Evolutionary conservation across 2,113 vertebrate genomes (phyloP).

Genomic region (Crotalus helleri): DNA sequence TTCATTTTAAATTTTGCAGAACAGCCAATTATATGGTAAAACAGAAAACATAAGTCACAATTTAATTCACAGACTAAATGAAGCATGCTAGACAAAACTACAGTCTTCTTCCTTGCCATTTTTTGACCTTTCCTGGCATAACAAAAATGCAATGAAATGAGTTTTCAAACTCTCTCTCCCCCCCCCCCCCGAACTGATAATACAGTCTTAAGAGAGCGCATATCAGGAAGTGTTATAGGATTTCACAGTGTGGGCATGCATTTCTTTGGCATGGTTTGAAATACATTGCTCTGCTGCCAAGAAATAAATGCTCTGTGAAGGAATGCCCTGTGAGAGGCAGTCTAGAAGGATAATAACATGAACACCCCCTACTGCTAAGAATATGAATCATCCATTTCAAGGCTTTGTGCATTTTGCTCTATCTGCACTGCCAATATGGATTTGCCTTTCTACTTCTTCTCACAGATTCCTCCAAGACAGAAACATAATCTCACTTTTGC

Average conservation of each 20-base stretch:
- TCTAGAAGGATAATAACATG: constrained; percentile 24
- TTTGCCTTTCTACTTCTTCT: constrained; percentile 14
- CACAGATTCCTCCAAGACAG: neutral
- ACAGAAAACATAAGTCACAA: neutral
- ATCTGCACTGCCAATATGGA: constrained; percentile 8
- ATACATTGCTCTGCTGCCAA: constrained; percentile 16
- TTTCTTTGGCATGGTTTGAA: constrained; percentile 18
- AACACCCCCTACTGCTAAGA: constrained; percentile 38
- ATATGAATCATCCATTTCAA: constrained; percentile 24
- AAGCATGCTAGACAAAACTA: neutral
- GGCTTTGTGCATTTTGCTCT: constrained; percentile 7
- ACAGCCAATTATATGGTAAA: neutral
- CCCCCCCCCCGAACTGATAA: neutral
- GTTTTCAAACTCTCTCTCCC: neutral
- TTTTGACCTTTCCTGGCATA: neutral
- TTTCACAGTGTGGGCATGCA: constrained; percentile 23
- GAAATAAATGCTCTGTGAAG: constrained; percentile 27
- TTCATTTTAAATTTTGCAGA: constrained; percentile 2
- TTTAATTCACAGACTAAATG: neutral
- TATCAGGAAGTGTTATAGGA: constrained; percentile 20
- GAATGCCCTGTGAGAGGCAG: constrained; percentile 2
- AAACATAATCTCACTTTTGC: constrained; percentile 6
- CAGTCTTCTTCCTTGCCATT: neutral
- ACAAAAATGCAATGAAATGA: neutral
- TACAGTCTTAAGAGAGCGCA: neutral